Conservation (phyloP, 1,140 invertebrate species). For the Pseudomyrmex dendroicus region DNA sequence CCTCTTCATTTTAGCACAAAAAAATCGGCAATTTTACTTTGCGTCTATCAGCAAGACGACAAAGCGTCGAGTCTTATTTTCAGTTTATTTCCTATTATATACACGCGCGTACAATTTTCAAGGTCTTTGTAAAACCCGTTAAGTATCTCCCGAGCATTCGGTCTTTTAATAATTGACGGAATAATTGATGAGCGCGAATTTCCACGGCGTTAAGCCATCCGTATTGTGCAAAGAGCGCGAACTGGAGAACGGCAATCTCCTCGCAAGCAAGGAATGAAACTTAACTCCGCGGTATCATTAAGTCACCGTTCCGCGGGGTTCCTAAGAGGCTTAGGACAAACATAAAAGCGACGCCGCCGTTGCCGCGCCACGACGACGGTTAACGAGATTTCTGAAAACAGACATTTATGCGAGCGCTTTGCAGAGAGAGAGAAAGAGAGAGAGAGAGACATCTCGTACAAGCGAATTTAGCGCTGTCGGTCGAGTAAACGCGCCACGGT, state of each 20-base stretch:
- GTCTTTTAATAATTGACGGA: slow-evolving; percentile 30
- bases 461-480: slow-evolving; percentile 27
- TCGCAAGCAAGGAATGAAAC: slow-evolving; percentile 5
- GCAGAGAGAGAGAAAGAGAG: neutral
- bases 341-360: slow-evolving; percentile 22
- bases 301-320: slow-evolving; percentile 35
- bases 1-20: too few relatives aligned
- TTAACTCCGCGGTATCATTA: slow-evolving; percentile 52
- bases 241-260: neutral
- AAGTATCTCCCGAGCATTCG: neutral
- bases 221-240: too few relatives aligned
- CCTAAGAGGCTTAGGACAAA: slow-evolving; percentile 56
- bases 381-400: slow-evolving; percentile 56
- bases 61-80: neutral
- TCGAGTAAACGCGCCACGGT: slow-evolving; percentile 5
- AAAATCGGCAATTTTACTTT: neutral
- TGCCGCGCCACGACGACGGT: slow-evolving; percentile 14
- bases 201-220: neutral
- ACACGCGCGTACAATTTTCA: neutral
- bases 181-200: neutral
- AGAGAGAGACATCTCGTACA: neutral
- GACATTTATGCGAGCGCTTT: neutral
- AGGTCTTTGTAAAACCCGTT: neutral
- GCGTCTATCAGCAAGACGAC: slow-evolving; percentile 1
- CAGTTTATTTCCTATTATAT: neutral